Base-by-base conservation (phyloP, 92 coral and sea anemone species). In the Isaurus tuberculatus region DNA sequence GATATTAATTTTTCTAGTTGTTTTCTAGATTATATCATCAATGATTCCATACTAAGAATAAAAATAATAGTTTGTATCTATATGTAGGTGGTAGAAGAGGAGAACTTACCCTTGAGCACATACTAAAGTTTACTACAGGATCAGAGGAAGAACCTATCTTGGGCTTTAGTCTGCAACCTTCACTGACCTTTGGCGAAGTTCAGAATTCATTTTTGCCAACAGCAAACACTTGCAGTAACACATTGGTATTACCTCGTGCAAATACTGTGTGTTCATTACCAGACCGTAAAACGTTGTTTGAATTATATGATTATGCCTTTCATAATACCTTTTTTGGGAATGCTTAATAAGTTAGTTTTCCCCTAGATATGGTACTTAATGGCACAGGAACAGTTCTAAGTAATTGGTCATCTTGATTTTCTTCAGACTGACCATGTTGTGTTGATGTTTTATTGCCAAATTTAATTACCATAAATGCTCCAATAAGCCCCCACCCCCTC, bases 271-370 rank as follows among this genome's bases (percentile, higher is more conserved):
- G 60, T 44, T 75, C 86, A 69, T 64, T 83, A 30, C 86, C 86
- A 26, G 53, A 49, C 75, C 57, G 74, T 64, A 30, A 69, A 29
- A 58, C 29, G 31, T 83, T 83, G 65, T 83, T 83, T 69, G 65
- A 83, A 37, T 70, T 70, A 70, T 83, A 40, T 70, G 86, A 83
- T 75, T 70, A 64, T 83, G 86, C 86, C 42, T 83, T 83, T 83
- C 19, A 43, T 34, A 68, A 69, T 69, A 49, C 79, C 68, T 51
- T 48, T 70, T 83, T 83, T 70, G 86, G 86, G 43, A 70, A 83
- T 66, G 65, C 73, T 81, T 68, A 81, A 51, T 51, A 51, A 51
- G 86, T 48, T 46, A 66, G 72, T 66, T 30, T 66, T 66, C 72
- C 72, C 44, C 72, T 66, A 66, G 72, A 31, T 66, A 66, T 66